A percentile compares a stretch with the other conserved stretches of the same genome.
phyloP scores from a whole-genome alignment of 2,888 invertebrate genomes.

The Hypselothyrea guttata region DNA sequence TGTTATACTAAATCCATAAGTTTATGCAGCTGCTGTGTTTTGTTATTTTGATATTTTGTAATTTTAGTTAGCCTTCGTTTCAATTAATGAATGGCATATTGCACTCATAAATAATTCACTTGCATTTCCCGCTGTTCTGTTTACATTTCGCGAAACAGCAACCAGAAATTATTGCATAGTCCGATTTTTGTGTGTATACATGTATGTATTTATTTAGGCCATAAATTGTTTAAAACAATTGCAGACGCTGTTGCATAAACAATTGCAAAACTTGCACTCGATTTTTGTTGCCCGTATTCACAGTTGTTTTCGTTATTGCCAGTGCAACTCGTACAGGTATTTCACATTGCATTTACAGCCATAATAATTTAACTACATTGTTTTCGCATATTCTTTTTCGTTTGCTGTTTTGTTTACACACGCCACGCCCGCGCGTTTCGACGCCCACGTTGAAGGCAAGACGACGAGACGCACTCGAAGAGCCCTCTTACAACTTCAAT shows the following conservation, averaged over 20 bases:
- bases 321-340: conserved; percentile 30
- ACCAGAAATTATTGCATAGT: conserved; percentile 24
- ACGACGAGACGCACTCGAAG: conserved; percentile 17
- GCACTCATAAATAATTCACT: conserved; percentile 44
- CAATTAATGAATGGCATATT: conserved; percentile 12
- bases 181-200: background rate
- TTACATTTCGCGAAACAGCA: conserved; percentile 18
- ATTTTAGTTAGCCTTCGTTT: conserved; percentile 30
- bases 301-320: conserved; percentile 36
- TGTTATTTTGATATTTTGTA: conserved; percentile 2
- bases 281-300: conserved; percentile 22
- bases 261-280: conserved; percentile 58
- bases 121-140: conserved; percentile 26
- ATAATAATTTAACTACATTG: conserved; percentile 56
- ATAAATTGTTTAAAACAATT: conserved; percentile 59
- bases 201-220: conserved; percentile 25
- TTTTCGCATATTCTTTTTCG: conserved; percentile 22
- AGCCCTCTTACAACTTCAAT: conserved; percentile 19
- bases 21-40: conserved; percentile 29
- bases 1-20: conserved; percentile 17
- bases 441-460: conserved; percentile 27
- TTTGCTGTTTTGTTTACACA: conserved; percentile 46
- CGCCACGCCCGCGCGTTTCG: conserved; percentile 46
- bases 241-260: conserved; percentile 60
- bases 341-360: conserved; percentile 30